These are phyloP conservation scores for Allolobophora icterica DNA, from an alignment of 2,888 invertebrate species.

Conservation along the genomic window DNA sequence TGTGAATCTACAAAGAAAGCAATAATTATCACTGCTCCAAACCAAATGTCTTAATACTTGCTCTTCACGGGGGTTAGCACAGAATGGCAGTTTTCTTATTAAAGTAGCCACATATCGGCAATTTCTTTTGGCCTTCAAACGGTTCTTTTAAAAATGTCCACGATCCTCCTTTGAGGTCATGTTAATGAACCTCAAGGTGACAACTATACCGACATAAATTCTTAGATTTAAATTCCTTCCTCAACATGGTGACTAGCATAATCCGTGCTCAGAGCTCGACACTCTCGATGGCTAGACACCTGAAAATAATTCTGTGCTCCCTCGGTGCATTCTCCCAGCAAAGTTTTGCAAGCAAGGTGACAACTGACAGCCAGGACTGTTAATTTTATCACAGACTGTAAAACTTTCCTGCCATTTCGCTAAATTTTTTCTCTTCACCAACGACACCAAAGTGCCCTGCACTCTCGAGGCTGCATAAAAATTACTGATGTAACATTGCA, in stretches of 20 bases:
- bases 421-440: too few species aligned
- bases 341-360: not conserved
- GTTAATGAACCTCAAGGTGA: not conserved
- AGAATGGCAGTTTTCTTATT: not conserved
- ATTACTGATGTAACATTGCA: not conserved
- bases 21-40: not conserved
- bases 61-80: not conserved
- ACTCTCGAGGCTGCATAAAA: not conserved
- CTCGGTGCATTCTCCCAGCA: not conserved
- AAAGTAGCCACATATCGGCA: not conserved
- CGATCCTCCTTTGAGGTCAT: not conserved
- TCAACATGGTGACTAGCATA: not conserved
- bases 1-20: not conserved
- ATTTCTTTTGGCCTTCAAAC: not conserved
- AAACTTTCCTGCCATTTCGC: not conserved
- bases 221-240: not conserved
- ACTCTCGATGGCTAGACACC: not conserved
- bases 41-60: not conserved
- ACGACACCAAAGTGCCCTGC: not conserved
- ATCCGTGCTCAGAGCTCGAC: not conserved
- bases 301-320: not conserved
- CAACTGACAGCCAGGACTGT: not conserved
- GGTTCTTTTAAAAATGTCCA: not conserved
- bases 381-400: not conserved
- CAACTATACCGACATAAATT: not conserved